These are phyloP conservation scores for Alethe castanea DNA, from an alignment of 2,113 vertebrate genomes.

Conservation along the genomic window DNA sequence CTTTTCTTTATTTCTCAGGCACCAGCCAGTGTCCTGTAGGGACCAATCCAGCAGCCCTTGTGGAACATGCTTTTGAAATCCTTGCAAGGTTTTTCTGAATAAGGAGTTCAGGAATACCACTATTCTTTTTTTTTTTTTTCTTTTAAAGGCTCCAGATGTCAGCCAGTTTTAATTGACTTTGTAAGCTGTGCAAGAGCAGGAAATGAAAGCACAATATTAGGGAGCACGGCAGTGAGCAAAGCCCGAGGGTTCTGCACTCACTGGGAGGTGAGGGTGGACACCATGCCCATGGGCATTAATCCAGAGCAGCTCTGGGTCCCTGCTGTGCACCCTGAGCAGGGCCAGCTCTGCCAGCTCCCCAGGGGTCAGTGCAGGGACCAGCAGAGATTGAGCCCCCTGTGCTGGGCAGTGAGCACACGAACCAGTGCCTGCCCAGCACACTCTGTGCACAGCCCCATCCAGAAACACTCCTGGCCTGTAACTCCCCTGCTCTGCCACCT, in stretches of 20 bases:
- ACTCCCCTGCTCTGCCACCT: background rate
- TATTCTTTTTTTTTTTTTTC: background rate
- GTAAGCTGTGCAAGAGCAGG: background rate
- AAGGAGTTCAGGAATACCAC: background rate
- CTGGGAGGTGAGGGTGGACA: background rate
- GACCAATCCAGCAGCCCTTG: background rate
- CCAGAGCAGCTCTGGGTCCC: background rate
- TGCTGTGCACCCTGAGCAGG: background rate
- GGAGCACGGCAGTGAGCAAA: background rate
- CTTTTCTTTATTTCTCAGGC: constrained; percentile 5
- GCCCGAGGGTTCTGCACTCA: accelerated
- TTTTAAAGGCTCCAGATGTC: constrained; percentile 4
- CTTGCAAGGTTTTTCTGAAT: background rate
- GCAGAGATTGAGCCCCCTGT: background rate
- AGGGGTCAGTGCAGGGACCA: background rate
- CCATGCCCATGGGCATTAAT: accelerated
- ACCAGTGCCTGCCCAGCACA: accelerated
- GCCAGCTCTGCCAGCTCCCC: background rate
- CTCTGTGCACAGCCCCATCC: accelerated
- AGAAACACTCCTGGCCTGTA: background rate
- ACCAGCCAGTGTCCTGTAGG: background rate
- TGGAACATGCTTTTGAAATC: background rate
- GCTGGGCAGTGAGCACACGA: background rate
- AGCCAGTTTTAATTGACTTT: background rate
- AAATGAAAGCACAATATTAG: background rate